Conservation (phyloP, 2,888 invertebrate genomes). For the Conus canariensis region DNA sequence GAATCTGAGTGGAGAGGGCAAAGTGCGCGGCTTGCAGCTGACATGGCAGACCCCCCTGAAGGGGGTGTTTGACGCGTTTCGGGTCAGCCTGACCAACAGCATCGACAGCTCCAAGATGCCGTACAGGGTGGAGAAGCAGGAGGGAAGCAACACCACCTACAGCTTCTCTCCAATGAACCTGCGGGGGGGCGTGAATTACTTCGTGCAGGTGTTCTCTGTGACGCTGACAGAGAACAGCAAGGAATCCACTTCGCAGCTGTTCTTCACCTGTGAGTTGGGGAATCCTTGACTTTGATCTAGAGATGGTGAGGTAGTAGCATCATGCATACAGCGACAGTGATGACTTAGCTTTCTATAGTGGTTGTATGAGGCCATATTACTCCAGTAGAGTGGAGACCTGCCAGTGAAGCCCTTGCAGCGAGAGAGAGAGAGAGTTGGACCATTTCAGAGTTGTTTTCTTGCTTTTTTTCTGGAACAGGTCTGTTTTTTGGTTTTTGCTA, state of each 20-base stretch:
- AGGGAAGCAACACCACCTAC: not conserved
- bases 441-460: no score
- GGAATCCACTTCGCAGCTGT: not conserved
- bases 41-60: constrained; percentile 44
- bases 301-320: no score
- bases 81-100: constrained; percentile 23
- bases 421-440: no score
- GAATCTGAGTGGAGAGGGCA: constrained; percentile 16
- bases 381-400: no score
- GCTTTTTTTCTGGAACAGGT: no score
- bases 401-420: no score
- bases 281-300: not conserved
- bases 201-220: constrained; percentile 8
- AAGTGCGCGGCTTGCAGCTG: constrained; percentile 41
- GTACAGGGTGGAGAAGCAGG: not conserved
- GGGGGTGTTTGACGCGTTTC: constrained; percentile 25
- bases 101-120: not conserved
- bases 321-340: no score
- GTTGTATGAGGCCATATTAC: no score
- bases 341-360: no score
- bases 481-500: no score
- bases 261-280: constrained; percentile 32
- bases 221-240: constrained; percentile 29
- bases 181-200: constrained; percentile 20
- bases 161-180: not conserved